phyloP scores from a whole-genome alignment of 23 tunicate species.

The Diplosoma virens region DNA sequence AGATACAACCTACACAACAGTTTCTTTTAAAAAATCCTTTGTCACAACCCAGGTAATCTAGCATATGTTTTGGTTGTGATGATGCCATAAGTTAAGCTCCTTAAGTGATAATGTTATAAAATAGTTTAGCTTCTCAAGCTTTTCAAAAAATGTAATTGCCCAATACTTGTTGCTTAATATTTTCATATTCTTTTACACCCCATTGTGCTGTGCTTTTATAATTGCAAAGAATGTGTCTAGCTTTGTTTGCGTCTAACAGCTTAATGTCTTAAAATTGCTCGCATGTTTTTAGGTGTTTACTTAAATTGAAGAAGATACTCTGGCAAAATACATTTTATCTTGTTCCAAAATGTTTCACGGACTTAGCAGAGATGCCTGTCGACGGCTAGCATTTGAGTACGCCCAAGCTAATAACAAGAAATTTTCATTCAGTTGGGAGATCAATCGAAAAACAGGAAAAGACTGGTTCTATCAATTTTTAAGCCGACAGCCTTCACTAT shows the following conservation, averaged over 20 bases:
- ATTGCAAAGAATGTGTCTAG: neutral
- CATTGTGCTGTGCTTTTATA: neutral
- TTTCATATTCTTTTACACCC: neutral
- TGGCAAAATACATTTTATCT: neutral
- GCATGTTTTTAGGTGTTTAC: constrained; percentile 10
- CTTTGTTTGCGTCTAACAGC: neutral
- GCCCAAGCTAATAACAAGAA: constrained; percentile 4
- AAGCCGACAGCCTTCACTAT: neutral
- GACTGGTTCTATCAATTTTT: constrained; percentile 39
- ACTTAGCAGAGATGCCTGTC: neutral
- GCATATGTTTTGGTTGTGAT: neutral
- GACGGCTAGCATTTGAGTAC: constrained; percentile 6
- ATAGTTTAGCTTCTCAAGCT: too few relatives aligned
- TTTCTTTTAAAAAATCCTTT: neutral
- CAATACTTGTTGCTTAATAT: neutral
- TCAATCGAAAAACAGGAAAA: constrained; percentile 26
- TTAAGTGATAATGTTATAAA: too few relatives aligned
- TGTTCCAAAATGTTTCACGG: constrained; percentile 18
- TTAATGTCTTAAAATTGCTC: neutral
- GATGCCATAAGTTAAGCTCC: neutral
- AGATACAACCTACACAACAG: neutral
- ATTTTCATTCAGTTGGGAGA: constrained; percentile 22
- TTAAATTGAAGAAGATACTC: neutral
- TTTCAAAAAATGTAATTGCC: neutral
- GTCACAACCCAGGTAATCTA: constrained; percentile 13